Evolutionary conservation across 2,113 vertebrate genomes (phyloP).

Genomic region (Notiomystis cincta): DNA sequence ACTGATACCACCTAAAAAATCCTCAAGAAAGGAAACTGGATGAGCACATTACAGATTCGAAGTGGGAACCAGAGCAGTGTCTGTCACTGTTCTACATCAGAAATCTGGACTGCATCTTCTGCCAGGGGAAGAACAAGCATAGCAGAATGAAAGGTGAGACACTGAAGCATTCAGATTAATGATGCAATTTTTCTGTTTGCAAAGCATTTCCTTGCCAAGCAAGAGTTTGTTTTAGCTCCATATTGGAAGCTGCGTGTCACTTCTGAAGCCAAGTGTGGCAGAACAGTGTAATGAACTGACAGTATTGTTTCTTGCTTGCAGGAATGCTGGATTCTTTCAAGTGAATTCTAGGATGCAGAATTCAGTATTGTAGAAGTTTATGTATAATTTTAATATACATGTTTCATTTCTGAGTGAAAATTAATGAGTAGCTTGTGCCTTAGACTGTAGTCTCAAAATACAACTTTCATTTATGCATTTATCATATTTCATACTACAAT

Average conservation of each 20-base stretch:
- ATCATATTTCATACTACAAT: not conserved
- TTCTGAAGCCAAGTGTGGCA: not conserved
- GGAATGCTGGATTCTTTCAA: not conserved
- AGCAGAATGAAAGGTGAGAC: constrained; percentile 79
- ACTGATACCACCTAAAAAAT: not conserved
- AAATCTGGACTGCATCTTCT: not conserved
- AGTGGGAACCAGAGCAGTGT: not conserved
- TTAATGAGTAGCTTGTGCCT: not conserved
- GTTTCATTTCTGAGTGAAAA: not conserved
- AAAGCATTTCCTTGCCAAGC: not conserved
- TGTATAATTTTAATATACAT: not conserved
- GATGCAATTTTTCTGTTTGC: not conserved
- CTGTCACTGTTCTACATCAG: not conserved
- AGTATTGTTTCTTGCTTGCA: not conserved
- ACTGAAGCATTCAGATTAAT: not conserved
- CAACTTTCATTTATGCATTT: not conserved
- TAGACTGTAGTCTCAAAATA: not conserved
- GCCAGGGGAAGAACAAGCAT: not conserved
- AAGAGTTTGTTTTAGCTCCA: not conserved
- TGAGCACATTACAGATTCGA: not conserved
- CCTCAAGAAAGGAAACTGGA: not conserved
- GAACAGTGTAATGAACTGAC: not conserved
- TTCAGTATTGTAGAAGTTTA: not conserved
- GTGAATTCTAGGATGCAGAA: not conserved
- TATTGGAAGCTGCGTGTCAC: not conserved